phyloP scores from a whole-genome alignment of 2,888 invertebrate species.

The Scelioninae gen. 2 region DNA sequence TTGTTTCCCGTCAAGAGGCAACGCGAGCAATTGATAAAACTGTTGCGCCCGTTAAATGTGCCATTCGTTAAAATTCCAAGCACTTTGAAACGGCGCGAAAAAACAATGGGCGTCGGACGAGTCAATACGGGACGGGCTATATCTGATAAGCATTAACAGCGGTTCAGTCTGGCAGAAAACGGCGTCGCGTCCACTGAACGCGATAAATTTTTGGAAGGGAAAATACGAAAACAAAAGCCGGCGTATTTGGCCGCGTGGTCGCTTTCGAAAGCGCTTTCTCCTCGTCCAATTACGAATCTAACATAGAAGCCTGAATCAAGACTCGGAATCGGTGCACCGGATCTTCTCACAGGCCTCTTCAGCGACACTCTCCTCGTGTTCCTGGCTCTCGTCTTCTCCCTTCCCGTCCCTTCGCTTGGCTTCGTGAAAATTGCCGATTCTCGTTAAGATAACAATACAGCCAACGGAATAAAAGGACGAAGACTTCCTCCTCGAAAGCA shows the following conservation, averaged over 20 bases:
- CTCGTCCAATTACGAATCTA: slow-evolving; percentile 70
- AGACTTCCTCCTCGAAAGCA: slow-evolving; percentile 36
- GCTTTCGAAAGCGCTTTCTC: slow-evolving; percentile 68
- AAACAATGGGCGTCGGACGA: slow-evolving; percentile 21
- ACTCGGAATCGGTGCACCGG: slow-evolving; percentile 60
- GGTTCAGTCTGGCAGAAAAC: slow-evolving; percentile 36
- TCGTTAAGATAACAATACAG: slow-evolving; percentile 70
- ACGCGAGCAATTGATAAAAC: slow-evolving; percentile 25
- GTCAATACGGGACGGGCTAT: slow-evolving; percentile 39
- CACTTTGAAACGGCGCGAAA: neutral
- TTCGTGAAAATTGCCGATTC: slow-evolving; percentile 69
- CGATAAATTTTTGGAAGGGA: slow-evolving; percentile 56
- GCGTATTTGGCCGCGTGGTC: slow-evolving; percentile 47
- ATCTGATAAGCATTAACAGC: slow-evolving; percentile 41
- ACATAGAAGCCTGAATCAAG: slow-evolving; percentile 62
- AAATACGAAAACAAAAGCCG: slow-evolving; percentile 57
- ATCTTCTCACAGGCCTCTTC: slow-evolving; percentile 61
- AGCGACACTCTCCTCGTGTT: slow-evolving; percentile 55
- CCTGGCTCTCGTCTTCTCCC: slow-evolving; percentile 33
- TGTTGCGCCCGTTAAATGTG: slow-evolving; percentile 15
- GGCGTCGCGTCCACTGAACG: slow-evolving; percentile 34
- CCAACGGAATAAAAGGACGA: slow-evolving; percentile 45
- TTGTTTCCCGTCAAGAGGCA: slow-evolving; percentile 5
- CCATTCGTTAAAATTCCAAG: slow-evolving; percentile 45
- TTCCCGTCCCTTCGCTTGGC: slow-evolving; percentile 53